Evolutionary conservation across 1,140 invertebrate species (phyloP), one percentile per base, ranked within the genome.

Genomic region (Lordiphosa clarofinis): DNA sequence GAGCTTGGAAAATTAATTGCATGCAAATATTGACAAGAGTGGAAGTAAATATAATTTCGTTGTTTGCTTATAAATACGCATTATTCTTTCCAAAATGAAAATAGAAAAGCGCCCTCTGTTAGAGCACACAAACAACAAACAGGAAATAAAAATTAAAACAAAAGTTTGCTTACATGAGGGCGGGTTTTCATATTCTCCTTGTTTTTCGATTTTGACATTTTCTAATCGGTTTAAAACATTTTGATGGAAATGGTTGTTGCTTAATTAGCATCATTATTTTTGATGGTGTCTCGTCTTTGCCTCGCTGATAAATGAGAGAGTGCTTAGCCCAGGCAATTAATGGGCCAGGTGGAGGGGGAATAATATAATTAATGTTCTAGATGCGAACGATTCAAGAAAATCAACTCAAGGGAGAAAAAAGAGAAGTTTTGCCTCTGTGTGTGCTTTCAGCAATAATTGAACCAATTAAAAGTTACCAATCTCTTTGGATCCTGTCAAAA

Each of bases 1-100:
- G 44, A 48, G 59, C 56, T 59, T 68, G 79, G 56, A 59, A 81
- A 86, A 86, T 86, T 86, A 86, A 86, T 86, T 86, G 81, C 81
- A 86, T 86, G 81, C 81, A 86, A 86, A 86, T 86, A 86, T 86
- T 86, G 81, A 66, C 71, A 46, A 75, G 53, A 86, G 81, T 46
- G 50, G 59, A 67, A 86, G 74, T 86, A 86, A 84, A 84, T 84
- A 84, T 84, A 84, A 84, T 84, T 86, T 84, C 61, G 63, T 84
- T 84, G 78, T 84, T 84, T 84, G 75, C 79, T 67, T 69, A 84
- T 84, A 84, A 84, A 86, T 84, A 84, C 69, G 73, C 78, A 78
- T 84, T 81, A 70, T 70, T 70, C 82, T 82, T 81, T 62, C 48
- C 43, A 64, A 63, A 74, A 74, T 60, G 55, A 79, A 76, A 69